Percentiles rank a stretch among this genome's conserved stretches.
These are phyloP conservation scores for Leptoclinus maculatus DNA, from an alignment of 2,797 vertebrate species.

Conservation along the genomic window DNA sequence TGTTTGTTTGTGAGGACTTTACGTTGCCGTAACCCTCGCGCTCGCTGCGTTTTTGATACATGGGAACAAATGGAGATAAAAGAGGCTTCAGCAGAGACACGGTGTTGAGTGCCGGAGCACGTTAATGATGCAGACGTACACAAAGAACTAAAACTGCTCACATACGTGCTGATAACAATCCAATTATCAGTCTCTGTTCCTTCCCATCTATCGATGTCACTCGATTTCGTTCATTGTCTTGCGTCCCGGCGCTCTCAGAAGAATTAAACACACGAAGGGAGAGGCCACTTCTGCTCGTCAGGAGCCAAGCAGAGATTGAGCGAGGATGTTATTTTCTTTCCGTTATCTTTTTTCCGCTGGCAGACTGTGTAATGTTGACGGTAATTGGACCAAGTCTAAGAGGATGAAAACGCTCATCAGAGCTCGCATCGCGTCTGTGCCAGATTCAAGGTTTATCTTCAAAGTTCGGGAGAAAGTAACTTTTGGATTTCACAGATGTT, in stretches of 20 bases:
- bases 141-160: conserved; percentile 46
- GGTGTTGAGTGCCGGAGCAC: conserved; percentile 19
- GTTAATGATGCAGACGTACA: conserved; percentile 36
- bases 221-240: conserved; percentile 7
- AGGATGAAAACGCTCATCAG: conserved; percentile 72
- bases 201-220: conserved; percentile 32
- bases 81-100: conserved; percentile 13
- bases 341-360: conserved; percentile 65
- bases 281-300: conserved; percentile 55
- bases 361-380: conserved; percentile 70
- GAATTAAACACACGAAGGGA: conserved; percentile 54
- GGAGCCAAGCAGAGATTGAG: conserved; percentile 60
- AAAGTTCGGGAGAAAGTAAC: conserved; percentile 65
- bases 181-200: conserved; percentile 8
- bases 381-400: conserved; percentile 75
- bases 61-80: conserved; percentile 11
- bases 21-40: background rate
- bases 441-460: conserved; percentile 66
- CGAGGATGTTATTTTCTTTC: conserved; percentile 63
- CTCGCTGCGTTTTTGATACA: background rate
- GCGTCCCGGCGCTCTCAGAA: conserved; percentile 18
- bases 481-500: conserved; percentile 70
- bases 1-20: conserved; percentile 6
- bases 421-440: conserved; percentile 52
- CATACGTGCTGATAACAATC: conserved; percentile 56